phyloP scores from a whole-genome alignment of 2,888 invertebrate genomes.

The Cybosia mesomella region DNA sequence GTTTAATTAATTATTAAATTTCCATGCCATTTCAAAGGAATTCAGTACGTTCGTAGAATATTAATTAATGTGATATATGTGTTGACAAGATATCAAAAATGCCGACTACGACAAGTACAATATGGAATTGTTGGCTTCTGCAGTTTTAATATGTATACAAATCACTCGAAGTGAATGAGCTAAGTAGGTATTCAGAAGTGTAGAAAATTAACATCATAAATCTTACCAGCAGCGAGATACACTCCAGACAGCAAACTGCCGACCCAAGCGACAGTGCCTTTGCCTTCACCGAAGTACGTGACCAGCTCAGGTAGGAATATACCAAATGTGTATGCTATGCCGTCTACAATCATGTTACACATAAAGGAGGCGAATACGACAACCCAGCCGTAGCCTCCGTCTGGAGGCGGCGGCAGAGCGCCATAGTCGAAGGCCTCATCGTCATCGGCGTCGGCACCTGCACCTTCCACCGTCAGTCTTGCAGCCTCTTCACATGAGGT shows the following conservation, averaged over 20 bases:
- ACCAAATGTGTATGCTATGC: slow-evolving; percentile 99
- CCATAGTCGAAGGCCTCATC: slow-evolving; percentile 90
- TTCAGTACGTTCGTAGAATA: not conserved
- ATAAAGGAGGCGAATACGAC: slow-evolving; percentile 98
- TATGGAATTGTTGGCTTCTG: not conserved
- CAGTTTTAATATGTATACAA: not conserved
- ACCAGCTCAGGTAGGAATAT: slow-evolving; percentile 95
- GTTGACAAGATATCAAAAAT: slow-evolving; percentile 1
- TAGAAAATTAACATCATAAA: slow-evolving; percentile 24
- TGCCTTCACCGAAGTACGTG: slow-evolving; percentile 93
- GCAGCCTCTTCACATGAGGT: slow-evolving; percentile 94
- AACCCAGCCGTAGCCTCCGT: slow-evolving; percentile 97
- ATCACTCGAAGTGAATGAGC: not conserved
- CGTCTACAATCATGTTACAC: slow-evolving; percentile 99
- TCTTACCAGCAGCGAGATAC: slow-evolving; percentile 96
- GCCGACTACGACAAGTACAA: not conserved
- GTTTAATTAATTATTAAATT: not conserved
- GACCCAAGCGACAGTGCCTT: slow-evolving; percentile 96
- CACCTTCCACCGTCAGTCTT: slow-evolving; percentile 90
- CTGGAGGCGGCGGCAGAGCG: slow-evolving; percentile 94
- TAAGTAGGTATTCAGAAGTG: not conserved
- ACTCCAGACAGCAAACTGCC: slow-evolving; percentile 98
- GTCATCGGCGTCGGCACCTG: slow-evolving; percentile 87
- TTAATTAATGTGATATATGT: not conserved
- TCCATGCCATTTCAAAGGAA: not conserved